These are phyloP conservation scores for Eonycteris spelaea DNA, from an alignment of 2,113 vertebrate genomes.

Conservation along the genomic window DNA sequence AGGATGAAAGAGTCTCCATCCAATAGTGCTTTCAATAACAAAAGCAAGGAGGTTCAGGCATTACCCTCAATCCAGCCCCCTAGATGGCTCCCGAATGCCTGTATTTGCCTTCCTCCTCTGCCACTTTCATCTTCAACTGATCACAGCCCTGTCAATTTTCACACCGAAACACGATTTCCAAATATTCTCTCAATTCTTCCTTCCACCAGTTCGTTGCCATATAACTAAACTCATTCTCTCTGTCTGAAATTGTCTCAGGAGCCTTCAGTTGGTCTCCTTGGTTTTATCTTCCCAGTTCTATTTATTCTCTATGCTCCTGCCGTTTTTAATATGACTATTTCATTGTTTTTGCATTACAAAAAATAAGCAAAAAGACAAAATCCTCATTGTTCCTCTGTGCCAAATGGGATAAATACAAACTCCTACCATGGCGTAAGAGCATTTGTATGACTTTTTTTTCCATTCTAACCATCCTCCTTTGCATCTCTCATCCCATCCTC, in stretches of 20 bases:
- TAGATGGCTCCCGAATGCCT: neutral
- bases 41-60: neutral
- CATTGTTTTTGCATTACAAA: neutral
- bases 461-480: neutral
- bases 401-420: neutral
- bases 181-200: neutral
- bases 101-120: neutral
- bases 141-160: neutral
- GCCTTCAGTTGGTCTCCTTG: neutral
- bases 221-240: neutral
- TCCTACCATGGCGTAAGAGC: accelerated
- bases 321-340: neutral
- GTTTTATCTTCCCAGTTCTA: neutral
- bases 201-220: accelerated
- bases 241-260: neutral
- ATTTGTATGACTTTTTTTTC: neutral
- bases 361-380: neutral
- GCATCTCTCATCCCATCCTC: neutral
- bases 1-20: neutral
- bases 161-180: neutral
- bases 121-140: neutral
- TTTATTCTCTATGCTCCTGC: neutral
- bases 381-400: neutral
- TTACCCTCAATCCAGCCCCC: neutral
- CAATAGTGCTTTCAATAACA: neutral